Base-by-base conservation (phyloP, 2,888 invertebrate species). In the Synanthedon formicaeformis region DNA sequence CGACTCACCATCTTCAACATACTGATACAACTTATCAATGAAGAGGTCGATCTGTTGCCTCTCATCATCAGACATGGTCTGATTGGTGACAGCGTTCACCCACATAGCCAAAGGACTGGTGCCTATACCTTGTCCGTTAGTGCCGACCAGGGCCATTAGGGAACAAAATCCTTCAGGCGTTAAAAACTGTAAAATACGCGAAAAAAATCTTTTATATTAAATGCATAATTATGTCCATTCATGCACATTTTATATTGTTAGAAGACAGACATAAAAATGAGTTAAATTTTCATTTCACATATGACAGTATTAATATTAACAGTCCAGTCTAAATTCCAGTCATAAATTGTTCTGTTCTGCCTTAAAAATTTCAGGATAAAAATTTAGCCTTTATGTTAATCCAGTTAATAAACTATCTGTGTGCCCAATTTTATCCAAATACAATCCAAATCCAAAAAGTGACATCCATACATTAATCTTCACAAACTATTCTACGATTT, bases 51-150 rank as follows among this genome's bases (percentile, higher is more conserved):
- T 71, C 57, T 91, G 87, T 53, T 90, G 81, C 62, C 91, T 90
- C 60, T 94, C 93, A 40, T 91, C 89, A 13, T 90, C 89, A 0
- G 91, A 83, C 68, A 96, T 76, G 0, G 91, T 83, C 50, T 95
- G 74, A 5, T 91, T 90, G 2, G 92, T 89, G 41, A 93, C 92
- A 63, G 92, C 93, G 63, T 91, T 91, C 3, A 94, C 95, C 97
- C 97, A 98, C 62, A 92, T 90, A 16, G 96, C 93, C 51, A 97
- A 89, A 0, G 97, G 92, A 74, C 96, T 97, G 0, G 97, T 95
- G 3, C 96, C 98, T 53, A 98, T 93, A 4, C 98, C 98, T 85
- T 98, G 98, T 0, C 95, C 95, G 75, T 98, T 98, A n/a, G 95
- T 96, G 4, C 96, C 97, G 12, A 91, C 79, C 27, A 94, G 71